Conservation (phyloP, 2,113 vertebrate genomes). For the Mesoclemmys tuberculata region DNA sequence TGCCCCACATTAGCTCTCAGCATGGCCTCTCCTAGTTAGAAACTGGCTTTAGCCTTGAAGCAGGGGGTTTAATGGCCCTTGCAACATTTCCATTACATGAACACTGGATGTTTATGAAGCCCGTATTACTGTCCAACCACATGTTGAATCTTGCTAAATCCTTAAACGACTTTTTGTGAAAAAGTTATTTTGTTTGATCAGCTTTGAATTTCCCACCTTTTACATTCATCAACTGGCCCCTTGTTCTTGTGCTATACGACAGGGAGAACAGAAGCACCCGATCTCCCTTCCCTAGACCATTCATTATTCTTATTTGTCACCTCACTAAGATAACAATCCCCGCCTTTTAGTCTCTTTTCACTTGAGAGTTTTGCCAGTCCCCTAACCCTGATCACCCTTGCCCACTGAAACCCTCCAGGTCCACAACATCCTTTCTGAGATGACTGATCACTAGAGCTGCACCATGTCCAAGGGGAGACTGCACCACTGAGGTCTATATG, state of each 20-base stretch:
- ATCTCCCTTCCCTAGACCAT: background rate
- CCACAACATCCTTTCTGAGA: too few species aligned
- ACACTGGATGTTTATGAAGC: background rate
- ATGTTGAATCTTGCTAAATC: background rate
- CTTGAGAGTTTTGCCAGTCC: too few species aligned
- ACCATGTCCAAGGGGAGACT: too few species aligned
- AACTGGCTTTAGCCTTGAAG: background rate
- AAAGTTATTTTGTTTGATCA: background rate
- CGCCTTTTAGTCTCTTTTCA: too few species aligned
- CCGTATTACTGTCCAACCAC: background rate
- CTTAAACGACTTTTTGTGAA: background rate
- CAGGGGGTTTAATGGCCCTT: background rate
- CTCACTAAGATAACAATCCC: too few species aligned
- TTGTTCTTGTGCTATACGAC: background rate
- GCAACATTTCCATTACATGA: background rate
- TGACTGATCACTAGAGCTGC: too few species aligned
- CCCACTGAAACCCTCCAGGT: too few species aligned
- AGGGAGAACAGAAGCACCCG: background rate
- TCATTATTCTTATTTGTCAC: too few species aligned
- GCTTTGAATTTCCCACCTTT: slow-evolving; percentile 1
- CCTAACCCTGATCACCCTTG: too few species aligned
- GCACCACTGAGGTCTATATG: too few species aligned
- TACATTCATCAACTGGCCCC: background rate
- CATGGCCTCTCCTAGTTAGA: background rate
- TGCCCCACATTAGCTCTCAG: background rate